Conservation (phyloP, 2,888 invertebrate genomes). For the Plagodis pulveraria region DNA sequence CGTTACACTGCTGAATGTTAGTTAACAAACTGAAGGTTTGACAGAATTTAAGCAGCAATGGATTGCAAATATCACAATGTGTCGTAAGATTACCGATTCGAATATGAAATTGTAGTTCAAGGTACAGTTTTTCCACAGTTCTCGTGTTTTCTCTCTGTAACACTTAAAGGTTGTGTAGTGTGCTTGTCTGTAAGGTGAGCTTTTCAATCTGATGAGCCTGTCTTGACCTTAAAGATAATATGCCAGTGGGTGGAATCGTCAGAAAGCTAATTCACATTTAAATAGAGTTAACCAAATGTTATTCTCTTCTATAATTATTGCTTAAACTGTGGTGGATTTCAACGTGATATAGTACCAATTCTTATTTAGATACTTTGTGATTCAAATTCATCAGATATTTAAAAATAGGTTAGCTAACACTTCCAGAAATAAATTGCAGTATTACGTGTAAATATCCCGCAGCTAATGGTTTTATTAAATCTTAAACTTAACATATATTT, state of each 20-base stretch:
- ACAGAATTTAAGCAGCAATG: constrained; percentile 39
- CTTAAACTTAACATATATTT: too few relatives aligned
- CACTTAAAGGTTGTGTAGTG: constrained; percentile 60
- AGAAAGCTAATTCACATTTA: constrained; percentile 12
- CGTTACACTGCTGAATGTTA: constrained; percentile 16
- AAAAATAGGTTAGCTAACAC: too few relatives aligned
- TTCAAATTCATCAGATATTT: too few relatives aligned
- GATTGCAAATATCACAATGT: constrained; percentile 9
- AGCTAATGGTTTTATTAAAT: too few relatives aligned
- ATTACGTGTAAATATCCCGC: too few relatives aligned
- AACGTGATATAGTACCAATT: too few relatives aligned
- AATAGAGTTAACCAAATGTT: too few relatives aligned
- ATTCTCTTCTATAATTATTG: too few relatives aligned
- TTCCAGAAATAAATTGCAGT: too few relatives aligned
- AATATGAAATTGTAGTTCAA: constrained; percentile 23
- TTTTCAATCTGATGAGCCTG: constrained; percentile 69
- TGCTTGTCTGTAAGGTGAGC: constrained; percentile 72
- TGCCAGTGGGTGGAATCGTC: constrained; percentile 37
- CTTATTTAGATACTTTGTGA: too few relatives aligned
- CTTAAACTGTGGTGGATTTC: too few relatives aligned
- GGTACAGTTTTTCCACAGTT: constrained; percentile 45
- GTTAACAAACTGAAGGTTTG: background rate
- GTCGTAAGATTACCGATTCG: background rate
- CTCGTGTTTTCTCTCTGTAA: constrained; percentile 50
- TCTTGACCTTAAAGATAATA: constrained; percentile 43